Evolutionary conservation across 92 coral and sea anemone species (phyloP).

Genomic region (Montipora capitata): DNA sequence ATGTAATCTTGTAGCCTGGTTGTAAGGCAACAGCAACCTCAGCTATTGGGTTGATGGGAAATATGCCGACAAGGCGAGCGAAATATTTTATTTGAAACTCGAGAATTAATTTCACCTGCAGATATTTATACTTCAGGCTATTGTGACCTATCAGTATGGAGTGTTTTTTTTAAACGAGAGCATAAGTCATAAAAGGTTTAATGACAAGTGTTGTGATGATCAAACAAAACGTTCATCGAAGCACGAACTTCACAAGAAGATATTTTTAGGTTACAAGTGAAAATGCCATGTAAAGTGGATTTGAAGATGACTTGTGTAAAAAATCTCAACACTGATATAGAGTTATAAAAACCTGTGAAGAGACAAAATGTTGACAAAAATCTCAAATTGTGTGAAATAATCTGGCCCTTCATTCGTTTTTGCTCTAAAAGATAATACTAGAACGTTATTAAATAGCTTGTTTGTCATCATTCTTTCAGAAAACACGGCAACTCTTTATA

Average conservation of each 20-base stretch:
- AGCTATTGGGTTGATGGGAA: not conserved
- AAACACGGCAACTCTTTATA: not conserved
- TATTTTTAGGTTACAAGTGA: not conserved
- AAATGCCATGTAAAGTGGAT: not conserved
- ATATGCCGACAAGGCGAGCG: not conserved
- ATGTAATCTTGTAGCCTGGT: no score
- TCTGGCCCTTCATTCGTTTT: not conserved
- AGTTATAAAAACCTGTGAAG: constrained; percentile 10
- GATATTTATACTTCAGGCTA: not conserved
- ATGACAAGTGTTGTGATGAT: not conserved
- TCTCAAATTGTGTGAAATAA: constrained; percentile 4
- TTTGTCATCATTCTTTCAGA: not conserved
- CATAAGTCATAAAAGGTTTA: not conserved
- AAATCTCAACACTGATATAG: not conserved
- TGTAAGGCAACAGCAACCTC: no score
- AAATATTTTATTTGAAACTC: not conserved
- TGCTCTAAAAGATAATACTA: not conserved
- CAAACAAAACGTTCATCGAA: constrained; percentile 15
- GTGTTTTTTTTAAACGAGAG: not conserved
- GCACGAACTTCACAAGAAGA: constrained; percentile 14
- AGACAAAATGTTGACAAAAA: constrained; percentile 25
- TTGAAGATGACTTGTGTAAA: constrained; percentile 20
- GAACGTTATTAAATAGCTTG: not conserved
- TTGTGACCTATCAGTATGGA: not conserved
- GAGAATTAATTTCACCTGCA: constrained; percentile 5